phyloP scores from a whole-genome alignment of 2,888 invertebrate species.

The Troides helena region DNA sequence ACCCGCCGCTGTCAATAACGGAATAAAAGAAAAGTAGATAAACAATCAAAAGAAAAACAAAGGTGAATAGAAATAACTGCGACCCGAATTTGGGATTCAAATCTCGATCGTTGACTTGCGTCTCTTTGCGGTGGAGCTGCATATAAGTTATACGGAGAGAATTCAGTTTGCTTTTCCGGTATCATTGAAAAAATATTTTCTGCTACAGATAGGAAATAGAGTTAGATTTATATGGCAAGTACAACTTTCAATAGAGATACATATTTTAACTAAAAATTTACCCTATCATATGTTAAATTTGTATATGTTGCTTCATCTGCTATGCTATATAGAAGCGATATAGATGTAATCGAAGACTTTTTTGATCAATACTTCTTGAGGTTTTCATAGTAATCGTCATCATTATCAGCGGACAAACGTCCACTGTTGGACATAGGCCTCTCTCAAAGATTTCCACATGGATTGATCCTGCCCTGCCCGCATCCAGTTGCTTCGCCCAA shows the following conservation, averaged over 20 bases:
- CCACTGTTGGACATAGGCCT: too few species aligned
- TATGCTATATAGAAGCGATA: too few species aligned
- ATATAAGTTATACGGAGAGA: constrained; percentile 32
- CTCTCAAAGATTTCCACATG: too few species aligned
- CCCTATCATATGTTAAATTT: not conserved
- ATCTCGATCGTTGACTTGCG: constrained; percentile 71
- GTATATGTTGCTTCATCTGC: too few species aligned
- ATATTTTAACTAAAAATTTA: not conserved
- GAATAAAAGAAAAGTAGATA: constrained; percentile 71
- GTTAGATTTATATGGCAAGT: not conserved
- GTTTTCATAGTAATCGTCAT: too few species aligned
- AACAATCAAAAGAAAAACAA: constrained; percentile 76
- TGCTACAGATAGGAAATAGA: not conserved
- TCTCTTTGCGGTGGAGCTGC: constrained; percentile 31
- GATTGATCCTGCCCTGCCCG: too few species aligned
- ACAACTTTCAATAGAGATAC: not conserved
- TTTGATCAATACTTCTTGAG: too few species aligned
- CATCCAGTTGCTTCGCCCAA: too few species aligned
- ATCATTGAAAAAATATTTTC: not conserved
- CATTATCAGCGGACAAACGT: too few species aligned
- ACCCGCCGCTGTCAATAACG: constrained; percentile 55
- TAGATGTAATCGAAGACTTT: too few species aligned
- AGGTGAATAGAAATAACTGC: constrained; percentile 70
- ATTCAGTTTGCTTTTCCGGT: constrained; percentile 1
- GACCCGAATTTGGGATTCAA: constrained; percentile 78